Base-by-base conservation (phyloP, 2,797 vertebrate genomes). In the Peromyscus nudipes region DNA sequence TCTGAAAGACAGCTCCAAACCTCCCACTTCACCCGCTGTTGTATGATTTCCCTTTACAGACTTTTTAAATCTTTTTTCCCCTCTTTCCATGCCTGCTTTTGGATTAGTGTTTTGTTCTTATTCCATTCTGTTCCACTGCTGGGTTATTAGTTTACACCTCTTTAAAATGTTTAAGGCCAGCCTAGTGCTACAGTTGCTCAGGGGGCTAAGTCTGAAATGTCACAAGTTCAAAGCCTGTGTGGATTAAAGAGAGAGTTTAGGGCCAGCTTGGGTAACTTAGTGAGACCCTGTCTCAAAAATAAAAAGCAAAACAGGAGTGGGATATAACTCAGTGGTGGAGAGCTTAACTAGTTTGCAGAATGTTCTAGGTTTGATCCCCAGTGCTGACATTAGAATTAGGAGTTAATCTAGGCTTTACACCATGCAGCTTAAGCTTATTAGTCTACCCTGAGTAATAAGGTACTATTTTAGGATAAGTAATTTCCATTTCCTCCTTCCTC, bases 61-160 rank as follows among this genome's bases (percentile, higher is more conserved):
- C 3, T 82, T n/a, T 25, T 82, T 46, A 29, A 43, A 29, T 14
- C 25, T n/a, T 43, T 34, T 46, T 46, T 5, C 19, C 62, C 19
- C 65, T 76, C 21, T 87, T 75, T 83, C 64, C 40, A 83, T 67
- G 25, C 25, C 14, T 95, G 65, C 86, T 64, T 91, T 73, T 67
- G 13, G 23, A 71, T 89, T 86, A 82, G n/a, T 37, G n/a, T 93
- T 91, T 84, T 80, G 60, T 43, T 95, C 46, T 79, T 31, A 71
- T 43, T 89, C 29, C 17, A 67, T 89, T 91, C 80, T 40, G 76
- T 93, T 81, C 40, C 37, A 55, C 19, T 69, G 64, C 12, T 91
- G n/a, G 37, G 37, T 92, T 69, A 77, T 92, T 91, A 40, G 25
- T n/a, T 87, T 79, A 29, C 55, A 80, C 3, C 29, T 88, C 43